phyloP scores from a whole-genome alignment of 2,888 invertebrate species.

The Dioctria linearis region DNA sequence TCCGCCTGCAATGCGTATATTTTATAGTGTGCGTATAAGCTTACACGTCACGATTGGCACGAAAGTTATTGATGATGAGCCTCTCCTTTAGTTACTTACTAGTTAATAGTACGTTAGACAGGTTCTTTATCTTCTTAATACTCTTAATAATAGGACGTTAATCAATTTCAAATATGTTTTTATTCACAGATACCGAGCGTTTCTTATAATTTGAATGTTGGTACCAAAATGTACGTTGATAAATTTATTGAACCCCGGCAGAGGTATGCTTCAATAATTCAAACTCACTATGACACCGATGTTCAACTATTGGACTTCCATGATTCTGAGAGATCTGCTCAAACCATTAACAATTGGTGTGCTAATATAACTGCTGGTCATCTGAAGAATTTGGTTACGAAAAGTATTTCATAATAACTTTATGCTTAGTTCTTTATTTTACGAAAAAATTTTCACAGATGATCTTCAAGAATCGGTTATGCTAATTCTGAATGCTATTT shows the following conservation, averaged over 20 bases:
- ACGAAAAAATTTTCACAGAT: constrained; percentile 67
- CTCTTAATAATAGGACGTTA: too few relatives aligned
- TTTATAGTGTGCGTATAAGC: too few relatives aligned
- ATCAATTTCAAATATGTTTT: background rate
- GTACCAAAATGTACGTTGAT: constrained; percentile 78
- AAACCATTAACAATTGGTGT: constrained; percentile 86
- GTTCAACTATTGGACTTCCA: constrained; percentile 78
- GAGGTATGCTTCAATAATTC: constrained; percentile 76
- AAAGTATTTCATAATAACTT: constrained; percentile 71
- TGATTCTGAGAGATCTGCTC: constrained; percentile 73
- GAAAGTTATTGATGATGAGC: too few relatives aligned
- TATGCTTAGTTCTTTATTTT: constrained; percentile 56
- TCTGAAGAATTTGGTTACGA: constrained; percentile 78
- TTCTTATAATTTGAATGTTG: constrained; percentile 77
- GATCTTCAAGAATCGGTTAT: constrained; percentile 77
- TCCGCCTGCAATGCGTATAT: too few relatives aligned
- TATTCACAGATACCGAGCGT: constrained; percentile 57
- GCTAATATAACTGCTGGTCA: constrained; percentile 81
- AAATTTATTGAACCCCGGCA: constrained; percentile 73
- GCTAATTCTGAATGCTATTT: constrained; percentile 82
- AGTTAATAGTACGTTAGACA: too few relatives aligned
- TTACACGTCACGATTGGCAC: too few relatives aligned
- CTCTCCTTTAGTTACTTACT: too few relatives aligned
- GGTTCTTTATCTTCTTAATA: too few relatives aligned
- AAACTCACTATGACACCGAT: constrained; percentile 78